Conservation (phyloP, 2,113 vertebrate genomes). For the Nothobranchius furzeri region DNA sequence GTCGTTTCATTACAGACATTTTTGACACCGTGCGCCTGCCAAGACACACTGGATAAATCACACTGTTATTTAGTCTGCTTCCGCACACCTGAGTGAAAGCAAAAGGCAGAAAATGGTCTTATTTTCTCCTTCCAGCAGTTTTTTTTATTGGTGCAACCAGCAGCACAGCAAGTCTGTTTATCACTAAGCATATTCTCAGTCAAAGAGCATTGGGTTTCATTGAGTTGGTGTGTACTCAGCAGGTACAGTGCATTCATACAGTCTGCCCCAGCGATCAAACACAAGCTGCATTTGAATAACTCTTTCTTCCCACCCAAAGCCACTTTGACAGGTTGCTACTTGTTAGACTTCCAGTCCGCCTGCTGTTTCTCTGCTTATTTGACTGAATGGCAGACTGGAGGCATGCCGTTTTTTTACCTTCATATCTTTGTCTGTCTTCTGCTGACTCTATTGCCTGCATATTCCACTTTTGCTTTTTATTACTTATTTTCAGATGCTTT, state of each 20-base stretch:
- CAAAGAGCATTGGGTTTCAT: conserved; percentile 62
- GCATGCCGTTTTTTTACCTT: conserved; percentile 39
- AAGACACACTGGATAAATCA: conserved; percentile 67
- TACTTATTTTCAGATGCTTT: background rate
- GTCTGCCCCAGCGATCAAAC: conserved; percentile 59
- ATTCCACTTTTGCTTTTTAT: conserved; percentile 27
- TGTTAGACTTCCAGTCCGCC: conserved; percentile 67
- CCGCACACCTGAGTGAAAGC: conserved; percentile 64
- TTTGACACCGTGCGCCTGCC: conserved; percentile 66
- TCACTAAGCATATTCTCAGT: conserved; percentile 59
- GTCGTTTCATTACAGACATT: conserved; percentile 75
- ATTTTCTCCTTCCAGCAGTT: conserved; percentile 65
- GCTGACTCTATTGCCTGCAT: conserved; percentile 36
- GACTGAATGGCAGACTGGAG: conserved; percentile 56
- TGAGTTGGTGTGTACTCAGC: conserved; percentile 57
- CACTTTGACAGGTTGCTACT: conserved; percentile 70
- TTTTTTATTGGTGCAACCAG: conserved; percentile 65
- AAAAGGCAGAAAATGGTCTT: conserved; percentile 64
- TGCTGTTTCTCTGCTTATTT: conserved; percentile 49
- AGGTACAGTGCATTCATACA: conserved; percentile 59
- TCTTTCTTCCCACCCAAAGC: conserved; percentile 61
- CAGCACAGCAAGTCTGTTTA: conserved; percentile 56
- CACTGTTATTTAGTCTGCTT: conserved; percentile 65
- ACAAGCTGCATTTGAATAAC: conserved; percentile 61
- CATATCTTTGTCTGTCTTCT: conserved; percentile 24